These are phyloP conservation scores for Aradus depressus DNA, from an alignment of 2,888 invertebrate species.

Conservation along the genomic window DNA sequence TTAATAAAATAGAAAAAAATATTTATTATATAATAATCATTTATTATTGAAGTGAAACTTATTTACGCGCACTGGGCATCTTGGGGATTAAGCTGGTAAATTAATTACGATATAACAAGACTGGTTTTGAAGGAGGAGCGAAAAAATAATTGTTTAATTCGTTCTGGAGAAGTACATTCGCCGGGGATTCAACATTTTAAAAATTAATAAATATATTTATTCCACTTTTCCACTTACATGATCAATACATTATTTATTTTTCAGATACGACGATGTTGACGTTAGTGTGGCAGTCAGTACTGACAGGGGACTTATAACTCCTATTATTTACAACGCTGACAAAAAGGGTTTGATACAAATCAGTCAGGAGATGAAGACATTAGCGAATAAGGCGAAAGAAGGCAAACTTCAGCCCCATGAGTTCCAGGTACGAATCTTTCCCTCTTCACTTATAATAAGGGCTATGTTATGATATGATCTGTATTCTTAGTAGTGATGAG, in stretches of 20 bases:
- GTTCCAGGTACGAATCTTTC: conserved; percentile 50
- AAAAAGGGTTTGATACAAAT: conserved; percentile 79
- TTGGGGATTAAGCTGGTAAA: no score
- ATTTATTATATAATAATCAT: neutral
- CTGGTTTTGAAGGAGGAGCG: no score
- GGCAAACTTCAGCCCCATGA: conserved; percentile 86
- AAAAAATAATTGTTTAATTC: no score
- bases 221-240: no score
- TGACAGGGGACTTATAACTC: conserved; percentile 88
- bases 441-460: neutral
- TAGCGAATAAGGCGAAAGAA: conserved; percentile 77
- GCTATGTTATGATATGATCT: no score
- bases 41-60: no score
- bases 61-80: no score
- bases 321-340: conserved; percentile 86
- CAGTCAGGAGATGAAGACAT: conserved; percentile 59
- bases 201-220: neutral
- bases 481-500: no score
- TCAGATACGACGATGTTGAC: conserved; percentile 81
- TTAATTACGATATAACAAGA: no score
- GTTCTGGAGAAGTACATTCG: no score
- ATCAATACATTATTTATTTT: conserved; percentile 30
- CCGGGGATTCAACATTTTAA: no score
- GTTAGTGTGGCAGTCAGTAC: conserved; percentile 96
- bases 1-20: neutral